Conservation (phyloP, 1,140 invertebrate species). For the Hylyphantes graminicola region DNA sequence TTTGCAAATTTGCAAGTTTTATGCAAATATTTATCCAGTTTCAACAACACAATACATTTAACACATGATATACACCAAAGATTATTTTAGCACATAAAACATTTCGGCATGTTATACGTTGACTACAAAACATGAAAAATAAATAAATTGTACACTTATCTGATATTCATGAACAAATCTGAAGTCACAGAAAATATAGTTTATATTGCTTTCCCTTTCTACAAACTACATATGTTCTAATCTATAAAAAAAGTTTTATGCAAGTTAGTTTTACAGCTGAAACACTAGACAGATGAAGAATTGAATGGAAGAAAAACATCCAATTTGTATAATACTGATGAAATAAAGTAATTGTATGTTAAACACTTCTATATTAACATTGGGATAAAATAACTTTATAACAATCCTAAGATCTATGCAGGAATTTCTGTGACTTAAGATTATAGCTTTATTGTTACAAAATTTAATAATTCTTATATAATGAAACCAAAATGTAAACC, state of each 20-base stretch:
- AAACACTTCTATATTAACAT: too few relatives aligned
- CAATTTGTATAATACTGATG: too few relatives aligned
- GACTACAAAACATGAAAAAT: neutral
- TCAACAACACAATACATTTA: constrained; percentile 22
- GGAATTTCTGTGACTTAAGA: too few relatives aligned
- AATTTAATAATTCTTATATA: too few relatives aligned
- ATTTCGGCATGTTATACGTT: neutral
- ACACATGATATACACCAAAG: constrained; percentile 6
- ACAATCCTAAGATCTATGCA: too few relatives aligned
- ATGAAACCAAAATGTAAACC: too few relatives aligned
- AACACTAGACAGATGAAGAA: too few relatives aligned
- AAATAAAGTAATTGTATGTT: too few relatives aligned
- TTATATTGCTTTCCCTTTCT: neutral
- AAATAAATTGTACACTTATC: neutral
- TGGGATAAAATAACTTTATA: too few relatives aligned
- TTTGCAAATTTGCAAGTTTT: neutral
- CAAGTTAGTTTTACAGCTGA: neutral
- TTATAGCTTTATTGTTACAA: too few relatives aligned
- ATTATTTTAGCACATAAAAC: neutral
- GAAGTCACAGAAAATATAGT: neutral
- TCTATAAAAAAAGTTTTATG: constrained; percentile 14
- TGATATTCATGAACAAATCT: constrained; percentile 13
- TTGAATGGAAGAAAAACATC: too few relatives aligned
- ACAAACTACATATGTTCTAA: constrained; percentile 12
- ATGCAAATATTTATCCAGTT: neutral